Percentiles rank a stretch among this genome's conserved stretches.
Conservation (phyloP, 23 tunicate species). For the Diplosoma virens region DNA sequence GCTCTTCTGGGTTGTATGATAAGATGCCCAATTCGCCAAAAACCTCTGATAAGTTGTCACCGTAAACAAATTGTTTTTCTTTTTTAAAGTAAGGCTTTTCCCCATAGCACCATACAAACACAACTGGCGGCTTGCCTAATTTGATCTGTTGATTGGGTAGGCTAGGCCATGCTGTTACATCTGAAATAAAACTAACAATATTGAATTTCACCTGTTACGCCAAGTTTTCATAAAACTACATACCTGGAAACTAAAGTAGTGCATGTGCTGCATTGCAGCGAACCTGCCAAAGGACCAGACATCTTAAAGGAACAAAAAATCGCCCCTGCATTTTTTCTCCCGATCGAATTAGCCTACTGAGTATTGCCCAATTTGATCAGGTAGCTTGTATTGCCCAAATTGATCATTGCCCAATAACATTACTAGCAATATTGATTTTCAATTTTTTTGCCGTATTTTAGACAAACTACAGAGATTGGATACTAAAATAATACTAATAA, state of each 20-base stretch:
- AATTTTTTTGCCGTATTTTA: not conserved
- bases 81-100: not conserved
- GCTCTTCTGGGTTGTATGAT: conserved; percentile 13
- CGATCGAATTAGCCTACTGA: not conserved
- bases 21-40: not conserved
- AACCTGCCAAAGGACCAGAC: too few relatives aligned
- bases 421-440: not conserved
- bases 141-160: too few relatives aligned
- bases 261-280: not conserved
- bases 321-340: not conserved
- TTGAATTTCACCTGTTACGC: not conserved
- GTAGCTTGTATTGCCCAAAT: not conserved
- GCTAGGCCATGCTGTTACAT: not conserved
- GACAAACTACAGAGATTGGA: not conserved
- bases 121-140: too few relatives aligned
- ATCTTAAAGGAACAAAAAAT: too few relatives aligned
- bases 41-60: conserved; percentile 9
- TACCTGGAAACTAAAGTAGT: not conserved
- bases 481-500: not conserved
- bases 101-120: too few relatives aligned
- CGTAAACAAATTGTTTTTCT: not conserved
- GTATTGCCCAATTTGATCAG: too few relatives aligned
- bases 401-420: not conserved
- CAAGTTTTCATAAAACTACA: not conserved
- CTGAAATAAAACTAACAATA: not conserved